Conservation (phyloP, 2,888 invertebrate genomes). For the Polymixis flavicincta region DNA sequence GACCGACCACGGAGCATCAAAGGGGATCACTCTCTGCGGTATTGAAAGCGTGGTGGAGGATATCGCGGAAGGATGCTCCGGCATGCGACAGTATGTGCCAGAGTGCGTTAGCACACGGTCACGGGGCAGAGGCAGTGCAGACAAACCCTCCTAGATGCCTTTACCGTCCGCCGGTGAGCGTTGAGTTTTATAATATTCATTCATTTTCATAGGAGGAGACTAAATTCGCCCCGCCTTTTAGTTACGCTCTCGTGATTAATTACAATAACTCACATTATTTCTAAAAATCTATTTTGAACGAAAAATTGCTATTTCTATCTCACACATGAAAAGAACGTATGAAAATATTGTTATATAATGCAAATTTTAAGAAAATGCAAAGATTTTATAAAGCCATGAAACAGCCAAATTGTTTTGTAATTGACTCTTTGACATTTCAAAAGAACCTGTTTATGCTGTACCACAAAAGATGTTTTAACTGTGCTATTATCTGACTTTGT, state of each 20-base stretch:
- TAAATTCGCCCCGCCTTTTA: conserved; percentile 17
- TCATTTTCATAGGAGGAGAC: background rate
- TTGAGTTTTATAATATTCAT: background rate
- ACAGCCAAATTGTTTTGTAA: background rate
- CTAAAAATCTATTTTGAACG: background rate
- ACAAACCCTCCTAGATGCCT: background rate
- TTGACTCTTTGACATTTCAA: background rate
- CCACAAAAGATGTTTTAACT: background rate
- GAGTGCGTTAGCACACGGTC: background rate
- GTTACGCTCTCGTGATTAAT: conserved; percentile 1
- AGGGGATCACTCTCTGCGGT: background rate
- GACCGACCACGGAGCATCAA: background rate
- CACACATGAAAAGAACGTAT: background rate
- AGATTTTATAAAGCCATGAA: background rate
- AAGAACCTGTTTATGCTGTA: background rate
- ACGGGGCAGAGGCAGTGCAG: background rate
- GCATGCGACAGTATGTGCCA: background rate
- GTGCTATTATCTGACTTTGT: background rate
- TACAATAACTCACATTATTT: background rate
- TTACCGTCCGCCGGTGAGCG: background rate
- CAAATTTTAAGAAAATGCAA: background rate
- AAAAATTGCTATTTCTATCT: background rate
- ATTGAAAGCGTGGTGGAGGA: background rate
- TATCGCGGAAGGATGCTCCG: background rate
- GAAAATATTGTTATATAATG: background rate